Base-by-base conservation (phyloP, 2,113 vertebrate species). In the Mesoclemmys tuberculata region DNA sequence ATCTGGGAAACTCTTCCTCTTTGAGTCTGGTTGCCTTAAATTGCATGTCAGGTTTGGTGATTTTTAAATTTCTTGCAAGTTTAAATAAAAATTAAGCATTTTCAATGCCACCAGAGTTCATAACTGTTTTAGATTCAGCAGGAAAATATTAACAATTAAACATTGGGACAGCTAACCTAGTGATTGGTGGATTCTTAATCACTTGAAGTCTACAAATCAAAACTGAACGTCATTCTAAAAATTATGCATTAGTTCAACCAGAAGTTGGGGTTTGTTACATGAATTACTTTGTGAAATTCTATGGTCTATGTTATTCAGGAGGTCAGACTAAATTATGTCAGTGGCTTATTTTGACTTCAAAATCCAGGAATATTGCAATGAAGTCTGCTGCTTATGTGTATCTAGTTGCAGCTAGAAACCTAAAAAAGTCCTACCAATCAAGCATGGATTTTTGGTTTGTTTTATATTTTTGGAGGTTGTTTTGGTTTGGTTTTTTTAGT, bases 281-380 rank as follows among this genome's bases (percentile, higher is more conserved):
- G 74, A 75, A 89, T 49, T 44, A 2, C 13, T 74, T 9, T 3
- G 13, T 56, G 1, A 2, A 11, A 71, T 88, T 16, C 8, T 31
- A 11, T 27, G 4, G 13, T 18, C 9, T 93, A 87, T 6, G 0
- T 80, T 14, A 1, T 29, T 1, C 1, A 38, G 24, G 35, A 52
- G 41, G 8, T 80, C 12, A 13, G 52, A 82, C 90, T 3, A 8
- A 11, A 29, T 51, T 10, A 8, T 85, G 74, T 14, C 19, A 2
- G 82, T n/a, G 35, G 31, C 1, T n/a, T 3, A 2, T 79, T 78
- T 13, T 84, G 78, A 8, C 5, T 77, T 68, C 75, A 35, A 80
- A 87, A 68, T 19, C 3, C 68, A 78, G 3, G 2, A 38, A 3
- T 56, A 80, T 38, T 80, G 41, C 44, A 41, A 29, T 18, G 2